Evolutionary conservation across 2,113 vertebrate species (phyloP), one percentile per base, ranked within the genome.

Genomic region (Amblyornis subalaris): DNA sequence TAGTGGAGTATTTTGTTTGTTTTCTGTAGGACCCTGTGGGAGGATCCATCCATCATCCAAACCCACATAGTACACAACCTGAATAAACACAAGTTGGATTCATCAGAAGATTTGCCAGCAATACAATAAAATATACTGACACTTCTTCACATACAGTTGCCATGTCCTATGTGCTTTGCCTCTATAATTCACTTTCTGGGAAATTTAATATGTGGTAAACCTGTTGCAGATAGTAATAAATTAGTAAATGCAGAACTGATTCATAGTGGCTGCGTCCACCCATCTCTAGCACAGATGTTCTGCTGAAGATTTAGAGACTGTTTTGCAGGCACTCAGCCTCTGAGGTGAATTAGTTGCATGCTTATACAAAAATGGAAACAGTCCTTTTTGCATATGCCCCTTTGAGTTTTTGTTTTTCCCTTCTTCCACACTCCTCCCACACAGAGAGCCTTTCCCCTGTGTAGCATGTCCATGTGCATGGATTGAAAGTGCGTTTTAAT

Each of bases 251-350:
- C 57, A 81, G 28, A 94, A 74, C 82, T 17, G 61, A 92, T 91
- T 89, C 80, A 48, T 61, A 89, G 24, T 6, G 40, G 35, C 75
- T 57, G 13, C 80, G 88, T 93, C 88, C 29, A 2, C 92, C 87
- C 92, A 94, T 75, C 45, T 87, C 94, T 66, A 92, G 69, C 71
- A 81, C 95, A 97, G 96, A 95, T 97, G 95, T 96, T 98, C 94
- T 93, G 85, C 65, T 91, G 42, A 95, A 97, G 89, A 96, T 96
- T 95, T 96, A 97, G 79, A 81, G 83, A 64, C 13, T 94, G 33
- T 84, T 97, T 92, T 92, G 72, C 55, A 91, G 88, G 50, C 42
- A 71, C 28, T 86, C 64, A 58, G 72, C 69, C 89, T 73, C 70
- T 89, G 65, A 91, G 61, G 65, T 95, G 89, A 96, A 96, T 96